phyloP scores from a whole-genome alignment of 2,113 vertebrate species.

The Pithys albifrons region DNA sequence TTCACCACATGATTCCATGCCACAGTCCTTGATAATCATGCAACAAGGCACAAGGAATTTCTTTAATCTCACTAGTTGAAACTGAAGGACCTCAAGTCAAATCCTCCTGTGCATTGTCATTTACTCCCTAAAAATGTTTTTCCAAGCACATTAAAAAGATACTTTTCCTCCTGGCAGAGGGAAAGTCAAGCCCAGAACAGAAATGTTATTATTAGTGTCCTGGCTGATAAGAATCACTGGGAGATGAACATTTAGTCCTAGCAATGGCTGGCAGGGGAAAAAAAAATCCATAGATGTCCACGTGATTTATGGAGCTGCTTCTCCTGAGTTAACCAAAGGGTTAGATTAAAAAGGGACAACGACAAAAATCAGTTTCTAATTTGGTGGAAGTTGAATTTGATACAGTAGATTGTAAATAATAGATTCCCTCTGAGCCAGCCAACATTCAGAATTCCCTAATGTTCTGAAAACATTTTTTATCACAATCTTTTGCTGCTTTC shows the following conservation, averaged over 20 bases:
- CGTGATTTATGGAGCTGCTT: constrained; percentile 57
- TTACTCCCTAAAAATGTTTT: constrained; percentile 1
- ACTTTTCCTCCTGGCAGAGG: neutral
- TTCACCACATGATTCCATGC: neutral
- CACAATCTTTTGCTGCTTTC: neutral
- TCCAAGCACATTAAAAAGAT: neutral
- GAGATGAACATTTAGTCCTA: constrained; percentile 57
- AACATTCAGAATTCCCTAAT: neutral
- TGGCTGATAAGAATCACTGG: constrained; percentile 45
- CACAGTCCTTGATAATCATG: neutral
- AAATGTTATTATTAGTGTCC: constrained; percentile 47
- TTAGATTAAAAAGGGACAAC: constrained; percentile 60
- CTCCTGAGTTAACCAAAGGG: constrained; percentile 43
- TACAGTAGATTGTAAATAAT: constrained; percentile 67
- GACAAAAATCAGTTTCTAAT: constrained; percentile 61
- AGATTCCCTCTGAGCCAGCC: constrained; percentile 40
- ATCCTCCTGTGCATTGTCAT: neutral
- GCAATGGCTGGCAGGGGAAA: constrained; percentile 21
- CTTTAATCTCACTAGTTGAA: neutral
- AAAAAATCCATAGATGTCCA: constrained; percentile 59
- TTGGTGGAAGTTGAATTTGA: constrained; percentile 55
- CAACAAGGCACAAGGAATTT: neutral
- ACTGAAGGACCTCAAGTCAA: neutral
- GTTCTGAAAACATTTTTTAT: constrained; percentile 33
- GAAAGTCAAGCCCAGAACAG: constrained; percentile 26